Conservation (phyloP, 2,797 vertebrate genomes). For the Cheirogaleus major region DNA sequence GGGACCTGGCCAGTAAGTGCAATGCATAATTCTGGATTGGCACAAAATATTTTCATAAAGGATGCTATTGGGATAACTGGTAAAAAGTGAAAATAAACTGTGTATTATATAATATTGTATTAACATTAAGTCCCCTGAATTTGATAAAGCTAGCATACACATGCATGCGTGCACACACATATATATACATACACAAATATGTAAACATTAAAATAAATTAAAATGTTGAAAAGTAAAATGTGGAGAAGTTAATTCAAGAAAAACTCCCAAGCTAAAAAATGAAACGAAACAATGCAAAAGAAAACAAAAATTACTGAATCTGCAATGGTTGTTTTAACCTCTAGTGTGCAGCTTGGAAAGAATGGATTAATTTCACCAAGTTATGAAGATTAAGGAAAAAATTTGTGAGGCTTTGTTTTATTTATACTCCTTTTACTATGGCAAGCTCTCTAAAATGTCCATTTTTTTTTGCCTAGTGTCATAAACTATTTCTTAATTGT, state of each 20-base stretch:
- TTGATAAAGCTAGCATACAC: not conserved
- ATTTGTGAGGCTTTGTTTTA: not conserved
- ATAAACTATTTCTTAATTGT: not conserved
- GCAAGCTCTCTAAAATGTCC: not conserved
- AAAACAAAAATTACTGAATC: not conserved
- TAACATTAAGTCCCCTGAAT: not conserved
- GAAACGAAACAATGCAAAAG: not conserved
- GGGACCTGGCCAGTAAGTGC: not conserved
- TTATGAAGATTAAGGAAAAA: not conserved
- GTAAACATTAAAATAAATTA: not conserved
- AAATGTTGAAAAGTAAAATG: not conserved
- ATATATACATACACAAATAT: not conserved
- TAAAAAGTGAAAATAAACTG: not conserved
- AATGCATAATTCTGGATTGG: not conserved
- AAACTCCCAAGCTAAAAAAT: not conserved
- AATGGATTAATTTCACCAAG: not conserved
- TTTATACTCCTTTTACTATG: not conserved
- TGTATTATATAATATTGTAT: not conserved
- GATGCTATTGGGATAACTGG: not conserved
- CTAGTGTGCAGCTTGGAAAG: slow-evolving; percentile 21
- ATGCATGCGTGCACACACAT: too few species aligned
- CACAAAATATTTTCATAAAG: not conserved
- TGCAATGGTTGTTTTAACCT: not conserved
- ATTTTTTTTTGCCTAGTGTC: not conserved
- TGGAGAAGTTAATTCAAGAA: not conserved